A percentile compares a stretch with the other conserved stretches of the same genome.
Evolutionary conservation across 2,797 vertebrate genomes (phyloP).

Genomic region (Aphelocoma californica): DNA sequence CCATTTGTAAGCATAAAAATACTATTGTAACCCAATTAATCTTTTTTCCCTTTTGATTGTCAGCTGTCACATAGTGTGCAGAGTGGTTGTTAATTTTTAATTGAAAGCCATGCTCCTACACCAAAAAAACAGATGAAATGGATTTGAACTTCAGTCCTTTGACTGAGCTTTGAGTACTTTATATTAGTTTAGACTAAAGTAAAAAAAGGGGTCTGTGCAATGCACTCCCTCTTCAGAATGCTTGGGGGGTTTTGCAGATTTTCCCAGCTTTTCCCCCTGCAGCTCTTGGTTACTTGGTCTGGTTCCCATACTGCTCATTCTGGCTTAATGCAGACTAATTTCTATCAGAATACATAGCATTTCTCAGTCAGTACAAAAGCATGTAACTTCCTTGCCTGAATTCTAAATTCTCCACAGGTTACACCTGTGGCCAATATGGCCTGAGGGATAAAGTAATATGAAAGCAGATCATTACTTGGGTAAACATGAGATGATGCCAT

Average conservation of each 20-base stretch:
- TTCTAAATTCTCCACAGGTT: not conserved
- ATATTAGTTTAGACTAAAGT: not conserved
- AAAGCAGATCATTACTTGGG: not conserved
- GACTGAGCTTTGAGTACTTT: not conserved
- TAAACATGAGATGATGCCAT: not conserved
- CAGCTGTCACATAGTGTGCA: not conserved
- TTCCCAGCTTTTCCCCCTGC: not conserved
- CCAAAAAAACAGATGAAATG: not conserved
- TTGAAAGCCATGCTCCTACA: not conserved
- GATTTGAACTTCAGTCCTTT: not conserved
- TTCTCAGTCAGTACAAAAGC: not conserved
- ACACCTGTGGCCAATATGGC: not conserved
- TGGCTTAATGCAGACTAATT: constrained; percentile 55
- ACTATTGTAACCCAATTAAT: not conserved
- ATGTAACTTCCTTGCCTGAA: not conserved
- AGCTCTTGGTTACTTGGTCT: constrained; percentile 31
- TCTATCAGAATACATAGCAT: constrained; percentile 36
- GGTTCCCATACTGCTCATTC: constrained; percentile 27
- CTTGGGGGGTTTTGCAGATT: not conserved
- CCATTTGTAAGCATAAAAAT: not conserved
- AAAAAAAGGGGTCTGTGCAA: not conserved
- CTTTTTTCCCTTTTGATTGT: not conserved
- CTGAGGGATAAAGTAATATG: not conserved
- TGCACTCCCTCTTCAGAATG: not conserved
- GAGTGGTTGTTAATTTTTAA: constrained; percentile 1